Base-by-base conservation (phyloP, 2,888 invertebrate genomes). In the Torymus tubicola region DNA sequence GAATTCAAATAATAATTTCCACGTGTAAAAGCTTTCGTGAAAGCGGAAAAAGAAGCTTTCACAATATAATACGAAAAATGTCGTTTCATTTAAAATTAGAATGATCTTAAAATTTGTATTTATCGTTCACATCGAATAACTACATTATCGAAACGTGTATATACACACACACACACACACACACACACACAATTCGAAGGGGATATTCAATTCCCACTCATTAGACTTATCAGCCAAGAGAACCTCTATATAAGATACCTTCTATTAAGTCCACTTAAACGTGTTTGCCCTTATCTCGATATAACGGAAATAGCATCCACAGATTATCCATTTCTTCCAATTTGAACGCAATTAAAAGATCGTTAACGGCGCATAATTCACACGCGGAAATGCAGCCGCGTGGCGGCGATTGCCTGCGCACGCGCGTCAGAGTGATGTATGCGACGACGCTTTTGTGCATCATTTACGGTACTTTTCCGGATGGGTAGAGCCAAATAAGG, bases 401-500 rank as follows among this genome's bases (percentile, higher is more conserved):
- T 21, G 42, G 8, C 8, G 42, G 42, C 42, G 42, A 42, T 42
- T 42, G 42, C 42, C 42, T 42, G 42, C 5, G 42, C 5, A 10
- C 13, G 8, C n/a, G n/a, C 31, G 24, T 58, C 64, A 42, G 10
- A 14, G n/a, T n/a, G 55, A 16, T 65, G 13, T 42, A 14, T 16
- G 16, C 73, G 60, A 24, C 24, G 42, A 42, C 18, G 64, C 24
- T 77, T 50, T 52, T 21, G 57, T 58, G 21, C 60, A 31, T 78
- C 65, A 67, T 72, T 78, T 78, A 72, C 72, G 78, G 67, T 65
- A 72, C 72, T 72, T 71, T 78, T 60, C 71, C 61, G 60, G 72
- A 55, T 71, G 71, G 31, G 11, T 14, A 60, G 18, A 70, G 14
- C 77, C 69, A 58, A 64, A 70, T 70, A 78, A 72, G 72, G 72